Base-by-base conservation (phyloP, 2,888 invertebrate species). In the Volucella bombylans region DNA sequence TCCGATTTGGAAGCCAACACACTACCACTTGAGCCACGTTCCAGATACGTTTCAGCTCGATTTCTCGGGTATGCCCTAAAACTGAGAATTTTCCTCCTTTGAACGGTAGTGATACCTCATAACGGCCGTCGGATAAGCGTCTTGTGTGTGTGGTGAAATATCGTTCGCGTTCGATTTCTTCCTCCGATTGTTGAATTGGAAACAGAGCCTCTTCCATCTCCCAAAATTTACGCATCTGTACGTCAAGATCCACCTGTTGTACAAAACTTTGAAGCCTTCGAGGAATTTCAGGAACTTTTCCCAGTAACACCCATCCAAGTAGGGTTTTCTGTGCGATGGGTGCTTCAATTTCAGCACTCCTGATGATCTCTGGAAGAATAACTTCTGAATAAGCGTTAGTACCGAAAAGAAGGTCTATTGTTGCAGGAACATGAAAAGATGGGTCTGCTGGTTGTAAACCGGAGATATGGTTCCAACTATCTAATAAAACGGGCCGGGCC, bases 71-170 rank as follows among this genome's bases (percentile, higher is more conserved):
- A 18, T 18, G 2, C 18, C n/a, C n/a, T n/a, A n/a, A n/a, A n/a
- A n/a, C n/a, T n/a, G n/a, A n/a, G n/a, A n/a, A n/a, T n/a, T n/a
- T n/a, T n/a, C n/a, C n/a, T n/a, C 18, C 64, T 18, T 65, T 65
- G 10, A 65, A 65, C 15, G 43, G 67, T 49, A 54, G 50, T 43
- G 49, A 38, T 15, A 57, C 49, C 50, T 57, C 10, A 59, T 69
- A 69, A 39, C 57, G n/a, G 47, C 69, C 39, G 59, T 49, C 39
- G 45, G 45, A 12, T 54, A 54, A 11, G 23, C 67, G 50, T 41
- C 54, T 67, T 18, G 31, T 67, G 23, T 39, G 39, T 23, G 52
- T 15, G 55, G 23, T 4, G 31, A 55, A 38, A 18, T 23, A 4
- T 12, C 31, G 15, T 18, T 54, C 54, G 23, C 54, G 4, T 54